Evolutionary conservation across 2,888 invertebrate genomes (phyloP).

Genomic region (Hofmannophila pseudospretella): DNA sequence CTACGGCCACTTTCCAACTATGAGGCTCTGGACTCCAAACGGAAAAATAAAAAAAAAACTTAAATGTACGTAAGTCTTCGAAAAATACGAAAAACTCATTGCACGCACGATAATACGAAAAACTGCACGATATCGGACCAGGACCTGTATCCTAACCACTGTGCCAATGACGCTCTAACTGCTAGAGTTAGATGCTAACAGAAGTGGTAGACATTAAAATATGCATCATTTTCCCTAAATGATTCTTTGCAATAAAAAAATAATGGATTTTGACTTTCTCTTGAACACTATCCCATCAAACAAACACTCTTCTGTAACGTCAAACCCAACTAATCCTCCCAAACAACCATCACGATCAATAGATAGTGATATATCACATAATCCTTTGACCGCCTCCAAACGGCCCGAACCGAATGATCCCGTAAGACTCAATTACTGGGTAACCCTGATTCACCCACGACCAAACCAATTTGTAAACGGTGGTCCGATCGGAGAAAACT

Average conservation of each 20-base stretch:
- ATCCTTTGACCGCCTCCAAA: conserved; percentile 61
- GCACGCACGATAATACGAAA: too few species aligned
- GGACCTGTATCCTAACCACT: too few species aligned
- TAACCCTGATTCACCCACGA: conserved; percentile 73
- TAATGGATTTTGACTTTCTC: not conserved
- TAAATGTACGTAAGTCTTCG: too few species aligned
- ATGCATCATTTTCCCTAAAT: too few species aligned
- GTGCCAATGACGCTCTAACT: too few species aligned
- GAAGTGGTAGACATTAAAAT: too few species aligned
- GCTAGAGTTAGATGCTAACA: too few species aligned
- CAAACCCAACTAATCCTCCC: conserved; percentile 21
- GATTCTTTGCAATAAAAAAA: not conserved
- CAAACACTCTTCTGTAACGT: not conserved
- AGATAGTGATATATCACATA: conserved; percentile 58
- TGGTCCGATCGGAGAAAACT: conserved; percentile 66
- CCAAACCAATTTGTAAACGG: conserved; percentile 75
- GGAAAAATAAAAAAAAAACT: too few species aligned
- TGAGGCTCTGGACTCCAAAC: too few species aligned
- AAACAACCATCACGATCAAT: conserved; percentile 50
- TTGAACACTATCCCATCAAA: not conserved
- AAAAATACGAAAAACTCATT: too few species aligned
- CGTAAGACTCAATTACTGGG: conserved; percentile 76
- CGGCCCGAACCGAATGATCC: conserved; percentile 57
- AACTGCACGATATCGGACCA: too few species aligned
- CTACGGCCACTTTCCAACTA: too few species aligned